Conservation (phyloP, 2,797 vertebrate genomes). For the Danio choprae region DNA sequence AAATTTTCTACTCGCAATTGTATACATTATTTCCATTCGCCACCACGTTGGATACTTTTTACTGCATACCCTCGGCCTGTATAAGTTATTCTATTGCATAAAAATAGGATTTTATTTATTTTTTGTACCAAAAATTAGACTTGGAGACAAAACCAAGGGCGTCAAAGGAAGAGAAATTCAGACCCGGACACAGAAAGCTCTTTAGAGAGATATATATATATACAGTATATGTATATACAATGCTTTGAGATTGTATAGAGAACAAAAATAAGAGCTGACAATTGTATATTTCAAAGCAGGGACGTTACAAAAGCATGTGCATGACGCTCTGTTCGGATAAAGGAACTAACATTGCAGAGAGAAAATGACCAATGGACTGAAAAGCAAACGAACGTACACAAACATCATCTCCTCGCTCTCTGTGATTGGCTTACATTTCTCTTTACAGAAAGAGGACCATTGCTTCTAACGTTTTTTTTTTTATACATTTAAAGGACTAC, state of each 20-base stretch:
- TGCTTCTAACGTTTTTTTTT: conserved; percentile 19
- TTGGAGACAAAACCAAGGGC: conserved; percentile 48
- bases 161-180: conserved; percentile 44
- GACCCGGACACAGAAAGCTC: conserved; percentile 38
- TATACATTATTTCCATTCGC: conserved; percentile 51
- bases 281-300: conserved; percentile 43
- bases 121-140: conserved; percentile 51
- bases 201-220: conserved; percentile 30
- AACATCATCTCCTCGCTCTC: conserved; percentile 2
- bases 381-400: background rate
- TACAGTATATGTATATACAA: conserved; percentile 21
- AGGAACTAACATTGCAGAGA: conserved; percentile 9
- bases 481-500: conserved; percentile 26
- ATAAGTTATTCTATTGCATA: conserved; percentile 51
- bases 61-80: conserved; percentile 55
- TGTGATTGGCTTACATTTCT: conserved; percentile 24
- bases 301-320: conserved; percentile 36
- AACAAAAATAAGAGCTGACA: conserved; percentile 26
- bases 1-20: conserved; percentile 64
- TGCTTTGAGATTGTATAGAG: conserved; percentile 29
- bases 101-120: conserved; percentile 49
- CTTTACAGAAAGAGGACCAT: conserved; percentile 34
- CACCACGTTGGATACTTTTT: conserved; percentile 48
- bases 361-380: conserved; percentile 21
- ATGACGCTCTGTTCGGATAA: conserved; percentile 33